phyloP scores from a whole-genome alignment of 2,888 invertebrate species.

The Caenorhabditis sp. region DNA sequence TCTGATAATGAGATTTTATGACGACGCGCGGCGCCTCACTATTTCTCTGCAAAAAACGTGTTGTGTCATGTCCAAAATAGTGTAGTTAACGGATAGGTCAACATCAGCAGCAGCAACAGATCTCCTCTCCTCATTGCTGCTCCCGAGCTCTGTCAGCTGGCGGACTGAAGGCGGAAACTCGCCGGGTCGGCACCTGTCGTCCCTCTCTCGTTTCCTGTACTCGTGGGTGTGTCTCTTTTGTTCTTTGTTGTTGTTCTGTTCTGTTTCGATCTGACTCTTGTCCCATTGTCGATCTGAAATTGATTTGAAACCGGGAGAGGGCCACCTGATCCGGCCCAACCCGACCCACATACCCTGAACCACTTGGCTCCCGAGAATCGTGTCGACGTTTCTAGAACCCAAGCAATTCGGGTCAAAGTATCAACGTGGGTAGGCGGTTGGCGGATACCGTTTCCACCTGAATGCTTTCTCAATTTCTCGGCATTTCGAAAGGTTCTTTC shows the following conservation, averaged over 20 bases:
- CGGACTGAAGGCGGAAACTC: slow-evolving; percentile 20
- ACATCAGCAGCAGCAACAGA: slow-evolving; percentile 6
- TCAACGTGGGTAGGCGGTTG: slow-evolving; percentile 14
- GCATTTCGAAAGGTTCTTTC: slow-evolving; percentile 53
- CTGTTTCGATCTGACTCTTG: slow-evolving; percentile 1
- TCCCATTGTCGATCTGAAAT: slow-evolving; percentile 30
- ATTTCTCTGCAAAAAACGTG: no score
- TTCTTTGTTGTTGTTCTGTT: slow-evolving; percentile 48
- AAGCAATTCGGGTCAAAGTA: slow-evolving; percentile 11
- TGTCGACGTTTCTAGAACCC: background rate
- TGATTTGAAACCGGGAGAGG: background rate
- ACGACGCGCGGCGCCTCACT: slow-evolving; percentile 2
- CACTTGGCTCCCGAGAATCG: background rate
- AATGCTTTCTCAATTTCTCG: slow-evolving; percentile 32
- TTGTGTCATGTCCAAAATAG: slow-evolving; percentile 42
- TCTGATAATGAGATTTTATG: slow-evolving; percentile 39
- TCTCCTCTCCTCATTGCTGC: slow-evolving; percentile 5
- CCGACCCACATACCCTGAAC: background rate
- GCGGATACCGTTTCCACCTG: slow-evolving; percentile 28
- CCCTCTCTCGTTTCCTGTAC: slow-evolving; percentile 30
- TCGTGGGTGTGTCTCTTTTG: slow-evolving; percentile 23
- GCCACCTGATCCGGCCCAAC: slow-evolving; percentile 13
- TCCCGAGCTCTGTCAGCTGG: slow-evolving; percentile 30
- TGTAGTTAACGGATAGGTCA: slow-evolving; percentile 22
- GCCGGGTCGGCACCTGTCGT: slow-evolving; percentile 38